Evolutionary conservation across 53 echinoderm and acorn worm genomes (phyloP).

Genomic region (Temnopleurus reevesii): DNA sequence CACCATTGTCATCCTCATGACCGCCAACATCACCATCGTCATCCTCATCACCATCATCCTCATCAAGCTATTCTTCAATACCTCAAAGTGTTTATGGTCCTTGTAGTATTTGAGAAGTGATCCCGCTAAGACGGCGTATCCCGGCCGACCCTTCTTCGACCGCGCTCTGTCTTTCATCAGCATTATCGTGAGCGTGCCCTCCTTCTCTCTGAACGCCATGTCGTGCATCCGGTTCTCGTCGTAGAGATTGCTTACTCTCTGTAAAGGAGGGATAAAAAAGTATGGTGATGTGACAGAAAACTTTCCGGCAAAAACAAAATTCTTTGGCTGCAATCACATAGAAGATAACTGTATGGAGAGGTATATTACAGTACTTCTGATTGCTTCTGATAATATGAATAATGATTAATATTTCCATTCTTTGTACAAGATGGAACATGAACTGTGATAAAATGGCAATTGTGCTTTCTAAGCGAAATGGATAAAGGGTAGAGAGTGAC

Average conservation of each 20-base stretch:
- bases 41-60: not conserved
- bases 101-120: conserved; percentile 82
- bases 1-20: not conserved
- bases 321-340: no score
- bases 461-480: no score
- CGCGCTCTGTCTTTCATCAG: conserved; percentile 58
- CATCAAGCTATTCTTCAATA: not conserved
- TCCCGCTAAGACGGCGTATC: conserved; percentile 67
- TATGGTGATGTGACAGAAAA: not conserved
- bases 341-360: no score
- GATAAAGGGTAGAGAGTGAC: no score
- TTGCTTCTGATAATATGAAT: no score
- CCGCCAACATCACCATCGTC: not conserved
- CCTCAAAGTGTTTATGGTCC: conserved; percentile 74
- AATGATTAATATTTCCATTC: no score
- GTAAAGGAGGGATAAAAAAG: not conserved
- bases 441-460: no score
- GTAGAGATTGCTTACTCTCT: conserved; percentile 33
- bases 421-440: no score
- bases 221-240: not conserved
- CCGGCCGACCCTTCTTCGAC: conserved; percentile 66
- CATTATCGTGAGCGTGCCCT: conserved; percentile 67
- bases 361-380: no score
- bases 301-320: no score
- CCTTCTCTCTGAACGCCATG: conserved; percentile 58